A percentile compares a stretch with the other conserved stretches of the same genome.
phyloP scores from a whole-genome alignment of 2,888 invertebrate species.

The Parapristionchus giblindavisi region DNA sequence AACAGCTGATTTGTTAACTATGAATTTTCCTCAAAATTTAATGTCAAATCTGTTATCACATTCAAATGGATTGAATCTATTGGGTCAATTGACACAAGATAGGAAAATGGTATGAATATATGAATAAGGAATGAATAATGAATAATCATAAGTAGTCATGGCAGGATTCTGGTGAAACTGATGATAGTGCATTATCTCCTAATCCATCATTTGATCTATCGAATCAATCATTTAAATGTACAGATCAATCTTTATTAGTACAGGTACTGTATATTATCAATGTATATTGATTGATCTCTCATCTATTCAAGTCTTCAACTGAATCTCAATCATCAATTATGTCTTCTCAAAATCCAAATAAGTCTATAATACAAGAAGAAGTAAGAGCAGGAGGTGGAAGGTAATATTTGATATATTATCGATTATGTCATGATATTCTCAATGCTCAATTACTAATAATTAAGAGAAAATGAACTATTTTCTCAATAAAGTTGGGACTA shows the following conservation, averaged over 20 bases:
- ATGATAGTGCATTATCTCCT: conserved; percentile 16
- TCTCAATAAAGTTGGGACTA: too few species aligned
- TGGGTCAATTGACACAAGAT: conserved; percentile 27
- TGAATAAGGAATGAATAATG: not conserved
- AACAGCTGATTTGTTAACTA: conserved; percentile 2
- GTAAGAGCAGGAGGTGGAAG: conserved; percentile 27
- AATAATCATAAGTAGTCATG: not conserved
- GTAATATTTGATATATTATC: too few species aligned
- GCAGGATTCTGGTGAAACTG: conserved; percentile 25
- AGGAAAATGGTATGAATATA: conserved; percentile 11
- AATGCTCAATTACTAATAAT: too few species aligned
- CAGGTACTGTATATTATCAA: not conserved
- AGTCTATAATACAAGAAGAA: conserved; percentile 28
- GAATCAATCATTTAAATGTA: conserved; percentile 6
- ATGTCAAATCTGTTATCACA: conserved; percentile 6
- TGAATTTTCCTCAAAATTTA: conserved; percentile 9
- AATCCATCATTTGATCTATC: conserved; percentile 32
- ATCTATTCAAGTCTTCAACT: conserved; percentile 7
- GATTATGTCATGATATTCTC: too few species aligned
- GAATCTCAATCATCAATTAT: conserved; percentile 15
- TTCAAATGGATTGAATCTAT: conserved; percentile 19
- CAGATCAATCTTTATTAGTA: not conserved
- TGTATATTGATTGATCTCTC: not conserved
- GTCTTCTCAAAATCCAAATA: conserved; percentile 1
- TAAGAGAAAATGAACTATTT: too few species aligned